phyloP scores from a whole-genome alignment of 2,888 invertebrate genomes.

The Morinoia aosen region DNA sequence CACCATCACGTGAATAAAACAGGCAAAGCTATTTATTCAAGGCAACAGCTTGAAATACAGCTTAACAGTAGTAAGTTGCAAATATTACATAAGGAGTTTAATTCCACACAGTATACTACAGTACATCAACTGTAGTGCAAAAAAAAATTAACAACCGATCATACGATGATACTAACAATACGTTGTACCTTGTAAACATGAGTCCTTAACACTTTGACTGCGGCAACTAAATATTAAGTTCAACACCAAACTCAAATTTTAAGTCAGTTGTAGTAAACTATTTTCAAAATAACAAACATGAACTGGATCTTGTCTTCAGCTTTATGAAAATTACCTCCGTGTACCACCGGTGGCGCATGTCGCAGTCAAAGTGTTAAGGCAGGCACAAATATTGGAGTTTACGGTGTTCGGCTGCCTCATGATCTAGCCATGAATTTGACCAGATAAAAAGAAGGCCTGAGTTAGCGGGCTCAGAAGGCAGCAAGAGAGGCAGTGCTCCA shows the following conservation, averaged over 20 bases:
- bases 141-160: not conserved
- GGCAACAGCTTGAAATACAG: not conserved
- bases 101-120: not conserved
- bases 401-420: not conserved
- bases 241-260: not conserved
- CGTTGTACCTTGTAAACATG: not conserved
- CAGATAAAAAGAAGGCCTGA: not conserved
- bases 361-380: not conserved
- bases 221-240: too few species aligned
- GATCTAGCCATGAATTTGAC: not conserved
- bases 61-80: not conserved
- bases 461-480: not conserved
- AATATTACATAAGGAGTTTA: not conserved
- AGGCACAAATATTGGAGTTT: not conserved
- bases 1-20: not conserved
- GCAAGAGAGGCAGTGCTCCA: not conserved
- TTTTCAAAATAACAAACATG: not conserved
- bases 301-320: not conserved
- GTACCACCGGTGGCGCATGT: too few species aligned
- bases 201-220: too few species aligned
- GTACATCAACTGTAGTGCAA: not conserved
- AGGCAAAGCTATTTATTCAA: not conserved
- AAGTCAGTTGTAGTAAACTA: not conserved
- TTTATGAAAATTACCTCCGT: not conserved
- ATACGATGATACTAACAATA: not conserved